These are phyloP conservation scores for Cheilosia vulpina DNA, from an alignment of 2,888 invertebrate species.

Conservation along the genomic window DNA sequence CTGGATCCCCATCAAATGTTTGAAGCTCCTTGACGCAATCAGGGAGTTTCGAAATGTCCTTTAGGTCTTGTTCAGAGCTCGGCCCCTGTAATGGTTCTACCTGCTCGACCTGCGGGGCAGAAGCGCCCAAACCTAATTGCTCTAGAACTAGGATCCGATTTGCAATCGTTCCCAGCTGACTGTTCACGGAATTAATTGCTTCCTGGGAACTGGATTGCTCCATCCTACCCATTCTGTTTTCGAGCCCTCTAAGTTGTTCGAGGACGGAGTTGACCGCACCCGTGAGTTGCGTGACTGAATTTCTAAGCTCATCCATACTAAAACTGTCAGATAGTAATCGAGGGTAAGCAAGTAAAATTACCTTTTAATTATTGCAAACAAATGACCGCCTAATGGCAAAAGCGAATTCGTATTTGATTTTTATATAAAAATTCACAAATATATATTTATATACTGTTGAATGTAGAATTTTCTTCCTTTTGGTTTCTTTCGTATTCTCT, in stretches of 20 bases:
- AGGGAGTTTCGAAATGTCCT: constrained; percentile 32
- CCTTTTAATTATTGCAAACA: background rate
- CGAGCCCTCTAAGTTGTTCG: constrained; percentile 34
- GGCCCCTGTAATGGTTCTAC: background rate
- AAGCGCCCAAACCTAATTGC: background rate
- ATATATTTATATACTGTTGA: too few species aligned
- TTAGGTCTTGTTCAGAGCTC: background rate
- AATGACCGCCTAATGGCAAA: background rate
- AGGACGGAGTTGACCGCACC: constrained; percentile 30
- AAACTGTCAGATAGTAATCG: background rate
- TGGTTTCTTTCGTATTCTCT: background rate
- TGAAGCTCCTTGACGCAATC: constrained; percentile 54
- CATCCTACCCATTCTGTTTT: constrained; percentile 2
- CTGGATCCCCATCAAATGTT: background rate
- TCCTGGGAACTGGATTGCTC: constrained; percentile 2
- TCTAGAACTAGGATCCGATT: background rate
- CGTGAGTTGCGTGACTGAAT: constrained; percentile 28
- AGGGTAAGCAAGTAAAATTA: background rate
- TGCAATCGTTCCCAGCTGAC: background rate
- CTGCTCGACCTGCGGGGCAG: background rate
- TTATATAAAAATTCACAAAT: too few species aligned
- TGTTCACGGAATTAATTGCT: background rate
- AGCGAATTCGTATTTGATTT: background rate
- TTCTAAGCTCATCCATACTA: constrained; percentile 21
- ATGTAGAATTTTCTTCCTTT: too few species aligned